These are phyloP conservation scores for Eristalis pertinax DNA, from an alignment of 2,888 invertebrate species.

Conservation along the genomic window DNA sequence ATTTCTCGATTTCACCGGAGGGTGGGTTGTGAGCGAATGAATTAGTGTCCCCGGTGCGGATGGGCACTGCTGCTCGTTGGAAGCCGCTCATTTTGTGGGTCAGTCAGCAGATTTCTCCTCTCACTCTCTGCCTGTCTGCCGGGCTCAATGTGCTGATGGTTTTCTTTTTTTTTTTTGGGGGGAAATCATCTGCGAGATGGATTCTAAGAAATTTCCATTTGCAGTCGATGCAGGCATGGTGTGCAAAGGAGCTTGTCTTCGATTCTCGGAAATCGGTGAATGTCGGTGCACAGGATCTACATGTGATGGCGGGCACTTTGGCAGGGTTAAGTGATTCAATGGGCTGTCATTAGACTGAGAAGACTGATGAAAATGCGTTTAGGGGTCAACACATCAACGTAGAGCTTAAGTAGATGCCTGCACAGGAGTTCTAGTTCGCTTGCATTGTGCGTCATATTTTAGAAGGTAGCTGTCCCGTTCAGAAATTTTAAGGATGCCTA, in stretches of 20 bases:
- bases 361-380: too few species aligned
- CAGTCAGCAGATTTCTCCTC: not conserved
- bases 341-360: not conserved
- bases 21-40: not conserved
- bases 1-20: constrained; percentile 45
- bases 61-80: not conserved
- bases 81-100: not conserved
- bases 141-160: too few species aligned
- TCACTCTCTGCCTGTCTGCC: too few species aligned
- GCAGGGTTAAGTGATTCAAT: not conserved
- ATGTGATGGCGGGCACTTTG: not conserved
- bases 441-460: too few species aligned
- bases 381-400: too few species aligned
- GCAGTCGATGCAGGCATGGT: not conserved
- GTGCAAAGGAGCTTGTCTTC: not conserved
- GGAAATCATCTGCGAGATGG: not conserved
- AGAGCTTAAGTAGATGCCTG: too few species aligned
- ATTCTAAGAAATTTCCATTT: not conserved
- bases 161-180: too few species aligned
- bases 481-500: too few species aligned
- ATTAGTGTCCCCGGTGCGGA: not conserved
- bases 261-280: not conserved
- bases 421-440: too few species aligned
- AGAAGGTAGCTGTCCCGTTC: too few species aligned
- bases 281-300: not conserved